phyloP scores from a whole-genome alignment of 1,140 invertebrate genomes.

The Eupristina koningsbergeri region DNA sequence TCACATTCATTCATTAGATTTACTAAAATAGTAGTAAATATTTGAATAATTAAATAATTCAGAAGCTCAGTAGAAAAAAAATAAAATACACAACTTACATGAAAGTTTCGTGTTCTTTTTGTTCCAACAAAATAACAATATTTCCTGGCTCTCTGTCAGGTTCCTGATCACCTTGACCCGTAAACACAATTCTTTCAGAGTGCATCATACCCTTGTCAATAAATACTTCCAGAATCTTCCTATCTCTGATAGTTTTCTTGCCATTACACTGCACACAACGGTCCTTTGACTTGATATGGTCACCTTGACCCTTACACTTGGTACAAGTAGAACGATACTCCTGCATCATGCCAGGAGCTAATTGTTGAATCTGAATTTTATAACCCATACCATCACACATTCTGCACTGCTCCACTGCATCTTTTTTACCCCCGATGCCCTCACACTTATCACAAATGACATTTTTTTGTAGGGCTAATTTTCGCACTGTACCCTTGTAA shows the following conservation, averaged over 20 bases:
- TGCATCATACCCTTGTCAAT: slow-evolving; percentile 98
- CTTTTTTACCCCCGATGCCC: slow-evolving; percentile 95
- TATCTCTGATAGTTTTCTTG: slow-evolving; percentile 90
- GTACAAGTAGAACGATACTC: slow-evolving; percentile 93
- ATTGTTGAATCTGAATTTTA: slow-evolving; percentile 91
- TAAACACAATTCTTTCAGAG: slow-evolving; percentile 95
- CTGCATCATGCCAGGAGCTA: slow-evolving; percentile 96
- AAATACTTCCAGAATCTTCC: slow-evolving; percentile 97
- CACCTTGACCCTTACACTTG: slow-evolving; percentile 91
- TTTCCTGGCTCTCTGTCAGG: slow-evolving; percentile 95
- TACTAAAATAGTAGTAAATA: too few species aligned
- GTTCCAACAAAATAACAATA: slow-evolving; percentile 97
- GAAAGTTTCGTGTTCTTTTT: slow-evolving; percentile 91
- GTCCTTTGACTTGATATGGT: slow-evolving; percentile 90
- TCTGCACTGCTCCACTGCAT: slow-evolving; percentile 89
- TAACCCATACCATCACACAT: slow-evolving; percentile 93
- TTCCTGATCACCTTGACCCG: slow-evolving; percentile 97
- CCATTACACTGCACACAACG: slow-evolving; percentile 94
- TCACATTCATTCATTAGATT: too few species aligned
- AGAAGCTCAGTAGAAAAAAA: neutral
- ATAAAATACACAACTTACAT: slow-evolving; percentile 70
- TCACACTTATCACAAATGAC: slow-evolving; percentile 98
- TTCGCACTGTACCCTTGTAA: slow-evolving; percentile 95
- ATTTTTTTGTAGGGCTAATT: slow-evolving; percentile 96
- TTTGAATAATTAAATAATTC: too few species aligned